These are phyloP conservation scores for Trachelus tabidus DNA, from an alignment of 2,888 invertebrate genomes.

Conservation along the genomic window DNA sequence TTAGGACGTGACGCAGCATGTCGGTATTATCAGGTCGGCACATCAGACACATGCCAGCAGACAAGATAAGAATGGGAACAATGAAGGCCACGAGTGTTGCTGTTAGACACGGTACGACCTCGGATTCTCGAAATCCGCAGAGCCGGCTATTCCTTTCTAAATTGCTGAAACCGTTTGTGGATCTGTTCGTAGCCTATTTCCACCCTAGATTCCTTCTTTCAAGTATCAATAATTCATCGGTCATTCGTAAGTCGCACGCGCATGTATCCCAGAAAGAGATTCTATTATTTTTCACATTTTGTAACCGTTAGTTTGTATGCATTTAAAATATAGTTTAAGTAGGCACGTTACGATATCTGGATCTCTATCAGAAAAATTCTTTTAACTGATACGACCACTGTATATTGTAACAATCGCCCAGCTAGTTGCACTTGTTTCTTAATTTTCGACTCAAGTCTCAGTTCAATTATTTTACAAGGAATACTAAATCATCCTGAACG, in stretches of 20 bases:
- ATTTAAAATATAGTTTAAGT: not conserved
- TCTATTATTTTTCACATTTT: not conserved
- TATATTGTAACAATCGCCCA: not conserved
- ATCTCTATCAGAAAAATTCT: not conserved
- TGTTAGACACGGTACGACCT: not conserved
- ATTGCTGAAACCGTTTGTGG: not conserved
- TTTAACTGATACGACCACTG: not conserved
- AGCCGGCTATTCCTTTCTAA: conserved; percentile 2
- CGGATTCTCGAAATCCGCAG: not conserved
- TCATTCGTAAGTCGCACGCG: not conserved
- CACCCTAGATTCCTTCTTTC: not conserved
- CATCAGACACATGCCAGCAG: not conserved
- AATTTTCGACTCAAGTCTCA: not conserved
- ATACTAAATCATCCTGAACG: not conserved
- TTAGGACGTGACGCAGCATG: not conserved
- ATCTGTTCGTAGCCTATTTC: not conserved
- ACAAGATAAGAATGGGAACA: not conserved
- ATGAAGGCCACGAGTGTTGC: conserved; percentile 3
- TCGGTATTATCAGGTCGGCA: not conserved
- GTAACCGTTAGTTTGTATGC: not conserved
- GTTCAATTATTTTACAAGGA: not conserved
- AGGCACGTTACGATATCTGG: not conserved
- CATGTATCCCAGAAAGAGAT: not conserved
- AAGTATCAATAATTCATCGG: not conserved
- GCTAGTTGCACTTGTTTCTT: not conserved